phyloP scores from a whole-genome alignment of 2,113 vertebrate genomes.

The Neoarius graeffei region DNA sequence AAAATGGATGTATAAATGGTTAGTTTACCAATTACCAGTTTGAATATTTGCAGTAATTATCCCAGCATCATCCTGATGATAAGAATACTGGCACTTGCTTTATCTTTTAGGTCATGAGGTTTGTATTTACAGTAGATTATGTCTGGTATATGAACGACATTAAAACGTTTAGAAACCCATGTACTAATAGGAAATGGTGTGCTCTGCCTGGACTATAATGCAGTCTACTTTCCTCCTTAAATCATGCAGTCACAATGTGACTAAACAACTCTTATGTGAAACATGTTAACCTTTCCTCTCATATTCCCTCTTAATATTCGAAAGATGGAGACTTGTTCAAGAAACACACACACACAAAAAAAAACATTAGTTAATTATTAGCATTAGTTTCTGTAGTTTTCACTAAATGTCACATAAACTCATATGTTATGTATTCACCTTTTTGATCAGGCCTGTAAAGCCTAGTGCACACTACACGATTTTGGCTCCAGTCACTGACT shows the following conservation, averaged over 20 bases:
- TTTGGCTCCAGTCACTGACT: neutral
- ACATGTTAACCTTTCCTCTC: neutral
- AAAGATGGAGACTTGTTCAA: neutral
- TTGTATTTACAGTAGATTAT: neutral
- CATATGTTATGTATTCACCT: neutral
- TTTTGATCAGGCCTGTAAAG: neutral
- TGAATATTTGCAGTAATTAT: neutral
- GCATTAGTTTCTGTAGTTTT: neutral
- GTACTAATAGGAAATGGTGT: neutral
- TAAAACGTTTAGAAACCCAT: neutral
- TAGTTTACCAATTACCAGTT: neutral
- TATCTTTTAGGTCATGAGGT: too few species aligned
- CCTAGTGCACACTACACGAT: neutral
- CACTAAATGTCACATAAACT: neutral
- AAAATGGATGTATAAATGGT: neutral
- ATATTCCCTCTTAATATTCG: neutral
- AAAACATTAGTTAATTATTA: neutral
- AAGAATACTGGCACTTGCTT: neutral
- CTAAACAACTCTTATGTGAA: neutral
- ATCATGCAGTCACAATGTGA: neutral
- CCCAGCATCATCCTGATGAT: neutral
- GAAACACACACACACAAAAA: neutral
- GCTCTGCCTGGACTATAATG: neutral
- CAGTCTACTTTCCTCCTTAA: neutral
- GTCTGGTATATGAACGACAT: neutral